These are phyloP conservation scores for Megaceryle maxima DNA, from an alignment of 2,113 vertebrate genomes.

Conservation along the genomic window DNA sequence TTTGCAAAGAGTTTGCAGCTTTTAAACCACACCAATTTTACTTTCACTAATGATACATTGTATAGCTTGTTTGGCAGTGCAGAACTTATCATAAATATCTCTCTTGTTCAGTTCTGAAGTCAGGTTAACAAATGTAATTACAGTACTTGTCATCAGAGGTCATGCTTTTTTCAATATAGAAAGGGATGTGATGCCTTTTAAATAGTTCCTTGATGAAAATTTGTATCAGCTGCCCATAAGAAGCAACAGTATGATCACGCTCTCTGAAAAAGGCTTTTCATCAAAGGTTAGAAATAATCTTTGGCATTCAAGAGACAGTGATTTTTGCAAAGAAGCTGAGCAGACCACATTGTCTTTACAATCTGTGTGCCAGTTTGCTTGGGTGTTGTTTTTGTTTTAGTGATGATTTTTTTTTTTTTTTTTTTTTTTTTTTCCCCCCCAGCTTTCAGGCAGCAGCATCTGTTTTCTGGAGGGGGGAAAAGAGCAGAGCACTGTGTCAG, in stretches of 20 bases:
- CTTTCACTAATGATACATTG: background rate
- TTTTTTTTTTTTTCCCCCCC: background rate
- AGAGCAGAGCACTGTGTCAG: background rate
- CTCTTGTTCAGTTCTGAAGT: conserved; percentile 17
- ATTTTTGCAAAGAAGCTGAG: background rate
- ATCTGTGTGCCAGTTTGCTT: background rate
- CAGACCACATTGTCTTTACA: background rate
- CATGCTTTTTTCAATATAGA: background rate
- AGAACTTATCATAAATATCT: background rate
- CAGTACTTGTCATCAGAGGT: conserved; percentile 43
- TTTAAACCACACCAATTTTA: background rate
- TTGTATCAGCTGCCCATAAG: background rate
- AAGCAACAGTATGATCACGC: background rate
- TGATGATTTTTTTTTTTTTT: background rate
- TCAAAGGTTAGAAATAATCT: conserved; percentile 18
- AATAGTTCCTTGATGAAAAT: conserved; percentile 41
- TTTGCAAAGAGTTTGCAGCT: background rate
- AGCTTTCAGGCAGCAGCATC: background rate
- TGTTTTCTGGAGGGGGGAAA: background rate
- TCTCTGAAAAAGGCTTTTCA: background rate
- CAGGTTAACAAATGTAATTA: conserved; percentile 22
- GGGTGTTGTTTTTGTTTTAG: background rate
- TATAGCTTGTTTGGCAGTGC: background rate
- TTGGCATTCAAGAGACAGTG: background rate
- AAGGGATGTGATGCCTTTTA: background rate